Base-by-base conservation (phyloP, 1,140 invertebrate species). In the Lordiphosa stackelbergi region DNA sequence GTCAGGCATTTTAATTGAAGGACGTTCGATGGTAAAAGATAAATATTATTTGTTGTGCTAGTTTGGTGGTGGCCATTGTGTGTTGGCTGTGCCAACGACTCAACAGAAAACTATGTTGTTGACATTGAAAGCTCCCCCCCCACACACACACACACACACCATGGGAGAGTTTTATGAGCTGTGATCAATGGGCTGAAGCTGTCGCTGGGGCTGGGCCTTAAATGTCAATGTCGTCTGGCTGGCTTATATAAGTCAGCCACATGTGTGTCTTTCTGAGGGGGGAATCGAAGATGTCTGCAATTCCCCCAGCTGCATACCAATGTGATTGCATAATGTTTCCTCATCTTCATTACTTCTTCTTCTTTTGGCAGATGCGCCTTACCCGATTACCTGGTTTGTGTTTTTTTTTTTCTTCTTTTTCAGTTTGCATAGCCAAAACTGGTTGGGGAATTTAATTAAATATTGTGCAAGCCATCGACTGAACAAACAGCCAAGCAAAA, bases 1-100 rank as follows among this genome's bases (percentile, higher is more conserved):
- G 66, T 70, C 53, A 37, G 68, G 35, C 36, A 71, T 72, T 66
- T 73, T 43, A 74, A 74, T 74, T 74, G 70, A 73, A 73, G 65
- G 71, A 73, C 70, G 65, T 42, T 58, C n/a, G 59, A 53, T 40
- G 42, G 53, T 53, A 58, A 52, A 56, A 53, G 37, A 64, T 48
- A 64, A 45, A 52, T 53, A 68, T 53, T 48, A 69, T 35, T 59
- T 48, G 19, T 19, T 53, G 65, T 53, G 56, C 45, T 69, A 51
- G 57, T 62, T 62, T 62, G 40, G n/a, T n/a, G 51, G 38, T 5
- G 22, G 19, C 8, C 31, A 52, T 42, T 62, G 59, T 55, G 53
- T 43, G 55, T 47, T 24, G 38, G 61, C 46, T 41, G 35, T 9
- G 16, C 35, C 35, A 49, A 37, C 31, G 28, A 35, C 28, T 31